Base-by-base conservation (phyloP, 2,113 vertebrate species). In the Myiagra hebetior region DNA sequence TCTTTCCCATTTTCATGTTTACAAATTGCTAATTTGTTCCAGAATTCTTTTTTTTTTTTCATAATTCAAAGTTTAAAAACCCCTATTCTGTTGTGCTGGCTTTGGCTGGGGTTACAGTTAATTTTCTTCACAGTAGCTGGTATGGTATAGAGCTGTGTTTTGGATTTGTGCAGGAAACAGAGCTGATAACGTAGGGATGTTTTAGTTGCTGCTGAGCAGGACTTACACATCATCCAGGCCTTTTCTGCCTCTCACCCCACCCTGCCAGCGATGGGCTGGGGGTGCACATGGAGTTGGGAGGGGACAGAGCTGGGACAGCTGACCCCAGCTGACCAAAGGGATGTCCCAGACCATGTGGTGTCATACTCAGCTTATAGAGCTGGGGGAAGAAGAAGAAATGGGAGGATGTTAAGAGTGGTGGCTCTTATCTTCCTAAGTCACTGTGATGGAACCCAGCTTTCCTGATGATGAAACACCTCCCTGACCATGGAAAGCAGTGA, bases 1-100 rank as follows among this genome's bases (percentile, higher is more conserved):
- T 85, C 30, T 94, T 93, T 89, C 37, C 90, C 37, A 88, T 94
- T 88, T 95, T 85, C 63, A 59, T 5, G 1, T 53, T 92, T 53
- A 63, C 27, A 80, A 65, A 62, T 28, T 24, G 20, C 33, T 83
- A 24, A 57, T 76, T 90, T 85, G 28, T 76, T 92, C n/a, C 17
- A 70, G 59, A 55, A 9, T 26, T 60, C 22, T 10, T 59, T 59
- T 37, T 59, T 59, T 37, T 39, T 70, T 12, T 7, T 3, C 28
- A 28, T 11, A 81, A 79, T 73, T 17, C 20, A 35, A 62, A 80
- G 28, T 88, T 55, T 44, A 4, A 41, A 92, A 73, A 37, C 11
- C 1, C 1, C 9, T 35, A 13, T 55, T 15, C 12, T 53, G 10
- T 30, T 57, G 7, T 64, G 20, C 28, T 44, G 20, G 30, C 4